Percentiles rank a stretch among this genome's conserved stretches.
Evolutionary conservation across 2,888 invertebrate species (phyloP).

Genomic region (Resseliella maxima): DNA sequence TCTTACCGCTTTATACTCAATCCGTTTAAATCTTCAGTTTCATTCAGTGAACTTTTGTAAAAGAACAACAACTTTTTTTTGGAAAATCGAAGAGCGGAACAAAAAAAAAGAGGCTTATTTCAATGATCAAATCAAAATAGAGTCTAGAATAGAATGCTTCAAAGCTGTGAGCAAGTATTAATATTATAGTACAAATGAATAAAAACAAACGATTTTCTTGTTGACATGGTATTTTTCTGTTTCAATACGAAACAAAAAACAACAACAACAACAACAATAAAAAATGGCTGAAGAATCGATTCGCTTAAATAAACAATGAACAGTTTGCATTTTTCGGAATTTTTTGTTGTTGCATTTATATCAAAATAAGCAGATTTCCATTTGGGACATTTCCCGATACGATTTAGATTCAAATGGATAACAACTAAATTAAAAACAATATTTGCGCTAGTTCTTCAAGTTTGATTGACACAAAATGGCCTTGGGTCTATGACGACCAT

Average conservation of each 20-base stretch:
- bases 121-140: conserved; percentile 24
- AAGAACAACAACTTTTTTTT: neutral
- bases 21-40: neutral
- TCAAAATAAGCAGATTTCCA: neutral
- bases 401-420: neutral
- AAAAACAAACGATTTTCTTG: neutral
- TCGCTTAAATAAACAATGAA: neutral
- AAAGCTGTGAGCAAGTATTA: neutral
- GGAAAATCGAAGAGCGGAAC: neutral
- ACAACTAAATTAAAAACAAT: conserved; percentile 8
- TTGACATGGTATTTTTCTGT: neutral
- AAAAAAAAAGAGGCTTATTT: neutral
- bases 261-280: too few relatives aligned
- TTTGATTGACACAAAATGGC: conserved; percentile 1
- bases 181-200: neutral
- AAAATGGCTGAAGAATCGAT: neutral
- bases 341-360: neutral
- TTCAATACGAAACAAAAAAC: too few relatives aligned
- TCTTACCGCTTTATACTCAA: neutral
- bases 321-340: neutral
- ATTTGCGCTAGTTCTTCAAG: neutral
- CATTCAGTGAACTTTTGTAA: conserved; percentile 40
- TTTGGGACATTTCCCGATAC: neutral
- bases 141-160: neutral
- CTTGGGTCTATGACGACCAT: neutral